phyloP scores from a whole-genome alignment of 2,113 vertebrate species.

The Lamprotornis superbus region DNA sequence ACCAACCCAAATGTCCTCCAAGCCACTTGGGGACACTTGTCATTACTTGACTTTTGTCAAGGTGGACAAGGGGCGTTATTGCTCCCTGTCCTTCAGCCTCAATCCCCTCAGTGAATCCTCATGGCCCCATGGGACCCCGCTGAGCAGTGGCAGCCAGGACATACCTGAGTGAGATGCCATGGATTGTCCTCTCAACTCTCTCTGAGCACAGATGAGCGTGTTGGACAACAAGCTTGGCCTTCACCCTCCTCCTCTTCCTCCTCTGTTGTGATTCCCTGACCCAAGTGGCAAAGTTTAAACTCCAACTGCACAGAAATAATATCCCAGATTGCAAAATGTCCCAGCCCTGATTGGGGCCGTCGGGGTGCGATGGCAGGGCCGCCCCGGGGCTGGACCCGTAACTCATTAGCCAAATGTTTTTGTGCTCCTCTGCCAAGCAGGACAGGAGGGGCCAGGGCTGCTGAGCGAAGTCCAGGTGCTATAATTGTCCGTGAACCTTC shows the following conservation, averaged over 20 bases:
- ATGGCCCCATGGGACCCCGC: rapidly evolving
- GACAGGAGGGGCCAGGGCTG: constrained; percentile 43
- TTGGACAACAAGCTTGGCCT: rapidly evolving
- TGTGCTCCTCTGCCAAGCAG: background rate
- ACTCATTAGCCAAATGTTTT: constrained; percentile 71
- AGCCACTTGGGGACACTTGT: rapidly evolving
- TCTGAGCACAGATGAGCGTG: rapidly evolving
- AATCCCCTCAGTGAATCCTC: background rate
- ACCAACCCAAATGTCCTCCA: background rate
- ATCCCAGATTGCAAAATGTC: background rate
- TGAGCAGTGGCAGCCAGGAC: rapidly evolving
- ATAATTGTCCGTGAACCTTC: constrained; percentile 50
- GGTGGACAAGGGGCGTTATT: background rate
- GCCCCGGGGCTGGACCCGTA: background rate
- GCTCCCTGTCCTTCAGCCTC: background rate
- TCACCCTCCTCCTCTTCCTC: background rate
- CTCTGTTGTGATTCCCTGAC: background rate
- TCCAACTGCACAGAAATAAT: constrained; percentile 58
- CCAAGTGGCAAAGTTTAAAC: constrained; percentile 50
- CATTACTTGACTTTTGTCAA: background rate
- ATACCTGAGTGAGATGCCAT: constrained; percentile 23
- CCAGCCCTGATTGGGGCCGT: constrained; percentile 4
- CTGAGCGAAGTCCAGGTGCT: constrained; percentile 48
- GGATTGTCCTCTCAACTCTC: background rate
- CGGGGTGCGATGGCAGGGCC: background rate